Evolutionary conservation across 2,888 invertebrate genomes (phyloP).

Genomic region (Eulithis testata): DNA sequence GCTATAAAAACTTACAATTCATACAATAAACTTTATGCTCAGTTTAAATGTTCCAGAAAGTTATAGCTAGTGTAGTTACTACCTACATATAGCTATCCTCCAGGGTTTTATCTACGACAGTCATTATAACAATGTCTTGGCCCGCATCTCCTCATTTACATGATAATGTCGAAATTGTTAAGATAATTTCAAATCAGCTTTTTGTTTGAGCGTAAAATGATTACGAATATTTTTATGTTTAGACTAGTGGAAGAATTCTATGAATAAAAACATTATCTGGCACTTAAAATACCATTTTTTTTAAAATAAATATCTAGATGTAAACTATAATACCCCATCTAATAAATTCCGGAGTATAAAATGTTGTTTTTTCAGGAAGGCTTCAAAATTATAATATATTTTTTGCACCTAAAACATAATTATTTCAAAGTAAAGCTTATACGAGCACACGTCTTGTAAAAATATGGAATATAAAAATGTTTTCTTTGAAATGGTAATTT

Average conservation of each 20-base stretch:
- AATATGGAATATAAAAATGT: slow-evolving; percentile 30
- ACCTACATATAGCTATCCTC: too few species aligned
- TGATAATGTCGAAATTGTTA: slow-evolving; percentile 18
- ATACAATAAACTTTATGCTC: too few species aligned
- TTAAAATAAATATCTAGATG: too few species aligned
- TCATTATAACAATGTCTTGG: too few species aligned
- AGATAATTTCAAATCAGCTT: slow-evolving; percentile 15
- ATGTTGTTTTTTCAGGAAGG: not conserved
- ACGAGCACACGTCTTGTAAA: slow-evolving; percentile 15
- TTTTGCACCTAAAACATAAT: not conserved
- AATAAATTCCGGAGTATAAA: too few species aligned
- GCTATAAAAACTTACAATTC: too few species aligned
- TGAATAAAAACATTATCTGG: too few species aligned
- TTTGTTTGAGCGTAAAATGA: slow-evolving; percentile 10
- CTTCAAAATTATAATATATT: not conserved
- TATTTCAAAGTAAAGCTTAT: slow-evolving; percentile 3
- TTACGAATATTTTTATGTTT: not conserved
- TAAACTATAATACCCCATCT: too few species aligned
- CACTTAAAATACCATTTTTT: too few species aligned
- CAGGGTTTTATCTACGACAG: not conserved
- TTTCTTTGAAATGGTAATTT: slow-evolving; percentile 44
- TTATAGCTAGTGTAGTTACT: too few species aligned
- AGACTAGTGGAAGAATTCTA: too few species aligned
- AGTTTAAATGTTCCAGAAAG: too few species aligned
- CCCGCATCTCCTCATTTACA: slow-evolving; percentile 24